Evolutionary conservation across 2,888 invertebrate species (phyloP).

Genomic region (Rotaria macrura): DNA sequence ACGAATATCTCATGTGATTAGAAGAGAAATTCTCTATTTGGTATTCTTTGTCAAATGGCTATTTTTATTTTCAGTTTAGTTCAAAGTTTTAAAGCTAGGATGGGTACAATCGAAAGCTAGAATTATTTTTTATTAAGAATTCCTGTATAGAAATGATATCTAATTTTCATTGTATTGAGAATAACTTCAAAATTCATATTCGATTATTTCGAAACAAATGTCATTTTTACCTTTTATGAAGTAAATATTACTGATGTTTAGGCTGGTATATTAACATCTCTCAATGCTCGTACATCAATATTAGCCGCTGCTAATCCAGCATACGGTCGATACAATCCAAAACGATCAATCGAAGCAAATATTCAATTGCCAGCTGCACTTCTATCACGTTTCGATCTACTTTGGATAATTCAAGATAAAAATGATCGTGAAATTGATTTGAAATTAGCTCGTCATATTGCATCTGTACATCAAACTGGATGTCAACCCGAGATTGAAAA

Average conservation of each 20-base stretch:
- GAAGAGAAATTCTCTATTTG: too few relatives aligned
- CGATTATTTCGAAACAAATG: too few relatives aligned
- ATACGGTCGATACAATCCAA: slow-evolving; percentile 87
- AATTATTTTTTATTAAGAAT: too few relatives aligned
- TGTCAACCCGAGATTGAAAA: slow-evolving; percentile 63
- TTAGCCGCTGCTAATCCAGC: slow-evolving; percentile 97
- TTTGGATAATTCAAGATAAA: slow-evolving; percentile 82
- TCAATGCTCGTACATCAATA: slow-evolving; percentile 93
- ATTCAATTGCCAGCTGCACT: slow-evolving; percentile 93
- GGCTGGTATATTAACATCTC: slow-evolving; percentile 94
- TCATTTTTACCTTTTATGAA: too few relatives aligned
- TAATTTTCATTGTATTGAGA: too few relatives aligned
- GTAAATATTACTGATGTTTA: slow-evolving; percentile 41
- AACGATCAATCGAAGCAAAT: slow-evolving; percentile 71
- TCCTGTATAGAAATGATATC: too few relatives aligned
- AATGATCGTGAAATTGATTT: slow-evolving; percentile 62
- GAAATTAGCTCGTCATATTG: slow-evolving; percentile 84
- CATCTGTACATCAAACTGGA: slow-evolving; percentile 85
- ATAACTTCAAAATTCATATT: too few relatives aligned
- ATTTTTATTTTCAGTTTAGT: too few relatives aligned
- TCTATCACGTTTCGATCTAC: slow-evolving; percentile 82
- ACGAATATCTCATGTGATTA: too few relatives aligned
- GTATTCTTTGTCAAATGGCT: too few relatives aligned
- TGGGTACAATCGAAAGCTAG: too few relatives aligned
- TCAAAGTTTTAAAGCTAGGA: too few relatives aligned